Base-by-base conservation (phyloP, 2,113 vertebrate genomes). In the Acrocephalus arundinaceus region DNA sequence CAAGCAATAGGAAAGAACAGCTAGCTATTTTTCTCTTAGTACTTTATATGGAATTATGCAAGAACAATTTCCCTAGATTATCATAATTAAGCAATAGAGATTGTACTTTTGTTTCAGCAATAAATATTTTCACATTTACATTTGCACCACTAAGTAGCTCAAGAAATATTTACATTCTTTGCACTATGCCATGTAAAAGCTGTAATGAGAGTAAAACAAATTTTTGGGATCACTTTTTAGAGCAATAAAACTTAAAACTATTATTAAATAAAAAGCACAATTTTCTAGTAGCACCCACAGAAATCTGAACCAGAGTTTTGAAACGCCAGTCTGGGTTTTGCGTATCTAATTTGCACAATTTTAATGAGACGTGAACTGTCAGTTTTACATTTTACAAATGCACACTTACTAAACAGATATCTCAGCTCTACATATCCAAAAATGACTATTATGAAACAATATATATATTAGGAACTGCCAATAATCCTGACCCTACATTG, bases 61-160 rank as follows among this genome's bases (percentile, higher is more conserved):
- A 71, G 51, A 96, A 75, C 33, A 79, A 71, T 94, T 91, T 90
- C 35, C 55, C 68, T 88, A 71, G 52, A 90, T 93, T 95, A 94
- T 68, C 72, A 86, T 83, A 91, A 94, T 93, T 75, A 92, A 92
- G 65, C 55, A 90, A 86, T 65, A 67, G 10, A 89, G 78, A 86
- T 78, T 24, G 22, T 75, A 72, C 61, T 95, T 92, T 90, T 71
- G 28, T 90, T 96, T 90, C 65, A 94, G 31, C 61, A 91, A 93
- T 91, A 94, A 84, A 87, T 94, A 86, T 88, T 92, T 92, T 87
- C 62, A 73, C 46, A 62, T 94, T 94, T 95, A 39, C 76, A 93
- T 92, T 95, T 93, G 71, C 49, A 93, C 76, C 63, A 66, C 55
- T 71, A 88, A 86, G 63, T 46, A 75, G 55, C 39, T 88, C 43